Conservation (phyloP, 1,140 invertebrate species). For the Prorops nasuta region DNA sequence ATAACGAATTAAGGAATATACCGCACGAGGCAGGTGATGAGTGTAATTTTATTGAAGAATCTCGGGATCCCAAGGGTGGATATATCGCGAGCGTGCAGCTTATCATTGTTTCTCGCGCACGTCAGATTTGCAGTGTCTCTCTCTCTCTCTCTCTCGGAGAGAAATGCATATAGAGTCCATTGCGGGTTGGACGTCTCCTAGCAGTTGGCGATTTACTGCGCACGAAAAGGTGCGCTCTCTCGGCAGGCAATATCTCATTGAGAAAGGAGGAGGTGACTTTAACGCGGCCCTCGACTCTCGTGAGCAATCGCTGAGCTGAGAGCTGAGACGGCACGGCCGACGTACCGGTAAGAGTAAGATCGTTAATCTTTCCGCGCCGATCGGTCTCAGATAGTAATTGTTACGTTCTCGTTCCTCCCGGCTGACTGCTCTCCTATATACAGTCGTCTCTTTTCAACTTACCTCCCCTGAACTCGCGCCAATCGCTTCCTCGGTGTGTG, state of each 20-base stretch:
- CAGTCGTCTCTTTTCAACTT: conserved; percentile 12
- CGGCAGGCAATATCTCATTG: conserved; percentile 46
- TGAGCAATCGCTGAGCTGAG: conserved; percentile 52
- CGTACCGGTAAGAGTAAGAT: conserved; percentile 52
- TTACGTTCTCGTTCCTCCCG: conserved; percentile 55
- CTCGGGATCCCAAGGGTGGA: too few relatives aligned
- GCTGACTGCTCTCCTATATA: conserved; percentile 34
- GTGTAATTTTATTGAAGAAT: too few relatives aligned
- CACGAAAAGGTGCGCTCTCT: conserved; percentile 18
- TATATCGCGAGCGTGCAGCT: neutral
- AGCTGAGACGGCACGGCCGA: conserved; percentile 39
- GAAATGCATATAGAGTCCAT: too few relatives aligned
- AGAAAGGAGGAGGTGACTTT: conserved; percentile 54
- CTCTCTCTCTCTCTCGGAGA: conserved; percentile 12
- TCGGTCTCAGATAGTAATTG: conserved; percentile 58
- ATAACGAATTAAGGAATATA: too few relatives aligned
- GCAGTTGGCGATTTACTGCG: conserved; percentile 26
- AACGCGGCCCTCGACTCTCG: conserved; percentile 32
- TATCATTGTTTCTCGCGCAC: neutral
- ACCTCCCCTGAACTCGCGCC: neutral
- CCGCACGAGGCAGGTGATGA: too few relatives aligned
- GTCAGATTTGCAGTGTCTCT: conserved; percentile 1
- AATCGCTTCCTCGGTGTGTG: neutral
- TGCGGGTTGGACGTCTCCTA: too few relatives aligned
- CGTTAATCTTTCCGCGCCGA: conserved; percentile 57